Conservation (phyloP, 2,113 vertebrate species). For the Hystrix cristata region DNA sequence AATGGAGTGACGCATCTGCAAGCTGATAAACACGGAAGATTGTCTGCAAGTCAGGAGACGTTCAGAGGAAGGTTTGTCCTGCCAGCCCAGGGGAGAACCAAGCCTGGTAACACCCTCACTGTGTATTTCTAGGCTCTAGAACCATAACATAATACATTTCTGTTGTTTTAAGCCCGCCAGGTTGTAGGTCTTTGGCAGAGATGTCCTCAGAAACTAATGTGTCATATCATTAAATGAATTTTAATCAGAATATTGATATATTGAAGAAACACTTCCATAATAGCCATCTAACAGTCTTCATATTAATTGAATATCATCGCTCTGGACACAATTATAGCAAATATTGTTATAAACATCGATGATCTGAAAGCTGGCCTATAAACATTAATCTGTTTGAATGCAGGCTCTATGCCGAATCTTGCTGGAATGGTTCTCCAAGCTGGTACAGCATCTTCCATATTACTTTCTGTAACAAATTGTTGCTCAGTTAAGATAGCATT, state of each 20-base stretch:
- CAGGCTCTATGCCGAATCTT: background rate
- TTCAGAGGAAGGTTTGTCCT: background rate
- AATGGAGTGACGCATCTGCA: background rate
- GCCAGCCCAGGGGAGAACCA: background rate
- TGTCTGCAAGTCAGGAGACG: background rate
- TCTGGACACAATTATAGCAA: slow-evolving; percentile 27
- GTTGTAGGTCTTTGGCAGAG: background rate
- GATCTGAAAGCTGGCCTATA: background rate
- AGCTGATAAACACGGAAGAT: background rate
- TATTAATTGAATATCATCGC: background rate
- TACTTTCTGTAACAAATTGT: background rate
- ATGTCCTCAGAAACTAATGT: background rate
- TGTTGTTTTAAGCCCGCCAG: background rate
- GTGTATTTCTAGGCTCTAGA: background rate
- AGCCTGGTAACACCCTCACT: too few relatives aligned
- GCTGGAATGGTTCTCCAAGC: background rate
- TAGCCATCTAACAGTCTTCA: background rate
- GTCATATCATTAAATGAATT: background rate
- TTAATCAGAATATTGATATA: background rate
- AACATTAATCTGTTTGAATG: background rate
- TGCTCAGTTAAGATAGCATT: background rate
- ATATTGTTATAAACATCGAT: background rate
- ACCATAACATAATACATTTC: background rate
- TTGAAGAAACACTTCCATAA: background rate
- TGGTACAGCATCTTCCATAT: background rate